phyloP scores from a whole-genome alignment of 2,113 vertebrate species.

The Halcyon senegalensis region DNA sequence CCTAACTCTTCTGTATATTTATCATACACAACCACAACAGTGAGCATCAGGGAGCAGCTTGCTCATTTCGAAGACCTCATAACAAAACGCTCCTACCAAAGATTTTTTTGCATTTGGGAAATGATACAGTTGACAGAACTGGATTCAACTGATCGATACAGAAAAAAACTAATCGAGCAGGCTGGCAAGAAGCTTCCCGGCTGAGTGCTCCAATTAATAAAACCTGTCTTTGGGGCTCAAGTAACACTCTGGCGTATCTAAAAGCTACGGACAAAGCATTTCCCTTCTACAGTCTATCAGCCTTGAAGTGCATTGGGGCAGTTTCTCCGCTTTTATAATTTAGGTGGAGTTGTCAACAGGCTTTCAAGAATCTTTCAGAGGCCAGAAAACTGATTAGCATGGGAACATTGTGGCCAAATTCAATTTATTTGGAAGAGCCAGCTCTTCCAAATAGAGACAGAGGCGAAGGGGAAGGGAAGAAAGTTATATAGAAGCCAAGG shows the following conservation, averaged over 20 bases:
- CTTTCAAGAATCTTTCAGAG: background rate
- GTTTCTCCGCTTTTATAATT: background rate
- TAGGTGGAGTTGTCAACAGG: background rate
- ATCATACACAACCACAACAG: background rate
- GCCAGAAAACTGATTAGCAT: background rate
- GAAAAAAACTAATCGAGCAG: background rate
- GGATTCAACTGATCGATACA: accelerated
- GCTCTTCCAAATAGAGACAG: background rate
- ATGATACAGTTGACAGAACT: background rate
- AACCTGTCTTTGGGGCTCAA: background rate
- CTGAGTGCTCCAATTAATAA: background rate
- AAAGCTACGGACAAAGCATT: background rate
- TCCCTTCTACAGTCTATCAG: background rate
- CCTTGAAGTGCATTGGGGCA: background rate
- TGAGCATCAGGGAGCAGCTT: background rate
- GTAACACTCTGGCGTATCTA: background rate
- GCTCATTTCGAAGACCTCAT: background rate
- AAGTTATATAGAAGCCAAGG: accelerated
- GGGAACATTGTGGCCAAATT: background rate
- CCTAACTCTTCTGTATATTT: background rate
- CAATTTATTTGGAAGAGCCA: background rate
- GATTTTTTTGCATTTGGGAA: background rate
- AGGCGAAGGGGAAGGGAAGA: background rate
- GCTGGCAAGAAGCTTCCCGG: background rate
- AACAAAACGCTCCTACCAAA: background rate